Percentiles rank a stretch among this genome's conserved stretches.
Evolutionary conservation across 2,797 vertebrate species (phyloP).

Genomic region (Numenius phaeopus): DNA sequence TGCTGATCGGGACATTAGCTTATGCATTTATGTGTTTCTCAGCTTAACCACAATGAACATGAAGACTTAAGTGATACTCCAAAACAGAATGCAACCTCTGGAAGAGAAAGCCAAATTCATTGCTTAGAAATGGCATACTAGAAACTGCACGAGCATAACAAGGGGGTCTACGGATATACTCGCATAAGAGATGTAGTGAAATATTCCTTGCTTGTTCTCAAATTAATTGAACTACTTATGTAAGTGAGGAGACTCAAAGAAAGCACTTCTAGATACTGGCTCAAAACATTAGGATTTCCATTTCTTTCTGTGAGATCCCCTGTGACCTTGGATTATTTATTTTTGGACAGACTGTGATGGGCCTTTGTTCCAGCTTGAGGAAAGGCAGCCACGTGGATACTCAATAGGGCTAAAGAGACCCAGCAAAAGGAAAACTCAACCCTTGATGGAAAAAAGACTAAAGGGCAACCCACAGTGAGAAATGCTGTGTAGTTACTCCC

Average conservation of each 20-base stretch:
- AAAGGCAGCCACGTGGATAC: neutral
- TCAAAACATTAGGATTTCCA: neutral
- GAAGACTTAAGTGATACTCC: neutral
- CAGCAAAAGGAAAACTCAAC: neutral
- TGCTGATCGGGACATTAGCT: neutral
- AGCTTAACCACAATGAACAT: neutral
- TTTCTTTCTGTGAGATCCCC: neutral
- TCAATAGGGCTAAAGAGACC: neutral
- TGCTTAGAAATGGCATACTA: neutral
- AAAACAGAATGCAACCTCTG: neutral
- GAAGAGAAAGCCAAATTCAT: neutral
- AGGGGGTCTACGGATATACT: neutral
- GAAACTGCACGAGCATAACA: neutral
- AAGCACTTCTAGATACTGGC: neutral
- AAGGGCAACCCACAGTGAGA: neutral
- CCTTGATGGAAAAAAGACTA: neutral
- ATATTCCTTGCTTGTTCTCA: neutral
- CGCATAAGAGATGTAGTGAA: neutral
- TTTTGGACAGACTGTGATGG: rapidly evolving
- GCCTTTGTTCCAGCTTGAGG: neutral
- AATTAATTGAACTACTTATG: neutral
- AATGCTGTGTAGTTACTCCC: rapidly evolving
- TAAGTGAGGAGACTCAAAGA: neutral
- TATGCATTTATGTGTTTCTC: neutral
- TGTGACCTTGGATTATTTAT: neutral